phyloP scores from a whole-genome alignment of 2,797 vertebrate genomes.

The Coendou prehensilis region DNA sequence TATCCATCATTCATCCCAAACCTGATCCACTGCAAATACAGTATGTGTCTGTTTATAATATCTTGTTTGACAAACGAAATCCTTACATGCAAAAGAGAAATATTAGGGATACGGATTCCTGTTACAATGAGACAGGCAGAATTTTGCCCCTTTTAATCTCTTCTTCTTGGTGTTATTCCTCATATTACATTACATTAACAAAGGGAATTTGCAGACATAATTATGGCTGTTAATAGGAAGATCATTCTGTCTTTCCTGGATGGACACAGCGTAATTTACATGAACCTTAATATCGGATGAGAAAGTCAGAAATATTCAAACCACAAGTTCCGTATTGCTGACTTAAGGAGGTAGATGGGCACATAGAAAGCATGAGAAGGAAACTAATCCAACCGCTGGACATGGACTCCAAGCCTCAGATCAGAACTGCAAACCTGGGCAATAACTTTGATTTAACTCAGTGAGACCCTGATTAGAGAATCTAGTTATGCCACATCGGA shows the following conservation, averaged over 20 bases:
- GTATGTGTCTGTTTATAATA: background rate
- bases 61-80: background rate
- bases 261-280: background rate
- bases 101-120: background rate
- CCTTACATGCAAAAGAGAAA: background rate
- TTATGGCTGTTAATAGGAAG: background rate
- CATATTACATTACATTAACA: background rate
- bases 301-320: background rate
- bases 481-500: background rate
- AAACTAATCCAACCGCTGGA: background rate
- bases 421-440: background rate
- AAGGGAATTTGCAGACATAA: background rate
- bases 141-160: background rate
- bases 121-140: background rate
- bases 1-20: background rate
- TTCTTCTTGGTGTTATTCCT: background rate
- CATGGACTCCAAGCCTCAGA: background rate
- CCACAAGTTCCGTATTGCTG: background rate
- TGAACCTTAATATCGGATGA: background rate
- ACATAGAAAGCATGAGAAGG: background rate
- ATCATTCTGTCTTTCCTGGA: background rate
- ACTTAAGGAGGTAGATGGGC: background rate
- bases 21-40: background rate
- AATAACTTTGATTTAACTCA: background rate
- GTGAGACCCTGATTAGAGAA: background rate